Evolutionary conservation across 2,797 vertebrate species (phyloP).

Genomic region (Discoglossus pictus): DNA sequence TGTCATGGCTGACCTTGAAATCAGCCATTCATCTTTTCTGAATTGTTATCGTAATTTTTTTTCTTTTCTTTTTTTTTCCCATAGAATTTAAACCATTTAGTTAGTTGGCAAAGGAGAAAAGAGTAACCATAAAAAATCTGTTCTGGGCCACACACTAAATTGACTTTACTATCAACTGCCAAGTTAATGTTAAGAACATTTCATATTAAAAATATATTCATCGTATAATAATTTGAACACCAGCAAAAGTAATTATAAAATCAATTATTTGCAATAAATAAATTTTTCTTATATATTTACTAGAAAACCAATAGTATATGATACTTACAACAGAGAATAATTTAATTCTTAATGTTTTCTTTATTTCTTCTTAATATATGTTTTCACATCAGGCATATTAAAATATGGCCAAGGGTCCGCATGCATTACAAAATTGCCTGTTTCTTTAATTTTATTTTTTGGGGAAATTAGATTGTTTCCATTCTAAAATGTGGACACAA

Average conservation of each 20-base stretch:
- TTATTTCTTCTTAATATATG: too few relatives aligned
- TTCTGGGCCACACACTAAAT: conserved; percentile 69
- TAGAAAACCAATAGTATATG: conserved; percentile 84
- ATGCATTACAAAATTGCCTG: too few relatives aligned
- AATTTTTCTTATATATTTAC: conserved; percentile 90
- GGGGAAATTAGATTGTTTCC: too few relatives aligned
- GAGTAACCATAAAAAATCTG: too few relatives aligned
- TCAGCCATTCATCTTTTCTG: conserved; percentile 62
- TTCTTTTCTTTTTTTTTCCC: too few relatives aligned
- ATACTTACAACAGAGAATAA: conserved; percentile 55
- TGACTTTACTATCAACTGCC: conserved; percentile 63
- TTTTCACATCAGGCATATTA: too few relatives aligned
- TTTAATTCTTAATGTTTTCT: too few relatives aligned
- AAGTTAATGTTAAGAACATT: conserved; percentile 67
- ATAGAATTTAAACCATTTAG: conserved; percentile 66
- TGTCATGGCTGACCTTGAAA: conserved; percentile 66
- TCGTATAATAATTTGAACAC: conserved; percentile 79
- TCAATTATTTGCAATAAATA: conserved; percentile 95
- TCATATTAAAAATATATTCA: conserved; percentile 78
- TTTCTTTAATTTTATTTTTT: too few relatives aligned
- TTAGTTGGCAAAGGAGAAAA: conserved; percentile 61
- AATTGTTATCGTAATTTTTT: conserved; percentile 66
- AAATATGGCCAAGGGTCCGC: too few relatives aligned
- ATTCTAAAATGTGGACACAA: too few relatives aligned
- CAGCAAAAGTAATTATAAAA: conserved; percentile 82